Evolutionary conservation across 1,140 invertebrate species (phyloP).

Genomic region (Cardiocondyla obscurior): DNA sequence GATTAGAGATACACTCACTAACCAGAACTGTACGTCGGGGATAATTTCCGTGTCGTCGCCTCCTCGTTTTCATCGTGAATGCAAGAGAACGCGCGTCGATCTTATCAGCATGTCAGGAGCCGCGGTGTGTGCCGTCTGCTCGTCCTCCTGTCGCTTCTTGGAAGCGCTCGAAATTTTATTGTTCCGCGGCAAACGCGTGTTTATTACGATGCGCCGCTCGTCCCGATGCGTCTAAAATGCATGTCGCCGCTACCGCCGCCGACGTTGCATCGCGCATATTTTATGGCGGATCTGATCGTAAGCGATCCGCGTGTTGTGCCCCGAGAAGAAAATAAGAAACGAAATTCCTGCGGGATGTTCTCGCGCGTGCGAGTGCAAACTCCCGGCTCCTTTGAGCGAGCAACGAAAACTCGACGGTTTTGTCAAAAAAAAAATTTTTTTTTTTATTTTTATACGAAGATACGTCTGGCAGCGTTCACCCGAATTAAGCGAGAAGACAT

Average conservation of each 20-base stretch:
- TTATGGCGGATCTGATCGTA: conserved; percentile 25
- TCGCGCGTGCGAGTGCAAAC: background rate
- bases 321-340: background rate
- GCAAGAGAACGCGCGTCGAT: conserved; percentile 15
- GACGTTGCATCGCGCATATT: conserved; percentile 41
- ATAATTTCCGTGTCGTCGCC: background rate
- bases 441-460: background rate
- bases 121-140: background rate
- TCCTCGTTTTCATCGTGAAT: background rate
- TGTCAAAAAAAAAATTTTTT: too few species aligned
- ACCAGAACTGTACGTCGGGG: background rate
- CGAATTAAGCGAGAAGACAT: background rate
- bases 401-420: background rate
- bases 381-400: background rate
- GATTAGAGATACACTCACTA: background rate
- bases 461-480: background rate
- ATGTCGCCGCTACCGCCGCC: background rate
- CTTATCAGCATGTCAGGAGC: conserved; percentile 41
- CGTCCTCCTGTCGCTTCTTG: background rate
- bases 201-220: conserved; percentile 21
- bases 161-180: conserved; percentile 31
- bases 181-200: background rate
- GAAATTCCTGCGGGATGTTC: background rate
- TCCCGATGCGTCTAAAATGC: conserved; percentile 31
- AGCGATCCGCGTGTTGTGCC: background rate